phyloP scores from a whole-genome alignment of 2,113 vertebrate genomes.

The Conger conger region DNA sequence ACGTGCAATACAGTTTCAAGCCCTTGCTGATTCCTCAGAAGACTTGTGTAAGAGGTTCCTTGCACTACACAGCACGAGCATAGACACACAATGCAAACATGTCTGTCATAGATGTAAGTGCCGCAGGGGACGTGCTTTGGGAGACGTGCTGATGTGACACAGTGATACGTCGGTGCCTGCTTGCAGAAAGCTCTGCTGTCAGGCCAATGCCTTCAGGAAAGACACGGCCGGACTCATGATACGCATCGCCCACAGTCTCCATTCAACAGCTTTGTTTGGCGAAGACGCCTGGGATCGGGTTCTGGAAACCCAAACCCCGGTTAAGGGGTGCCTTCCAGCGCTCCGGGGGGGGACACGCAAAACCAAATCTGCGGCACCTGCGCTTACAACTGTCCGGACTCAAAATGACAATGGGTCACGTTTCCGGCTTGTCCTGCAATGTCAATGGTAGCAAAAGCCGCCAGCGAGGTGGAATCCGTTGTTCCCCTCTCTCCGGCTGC shows the following conservation, averaged over 20 bases:
- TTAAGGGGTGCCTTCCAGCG: constrained; percentile 31
- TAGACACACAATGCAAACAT: too few species aligned
- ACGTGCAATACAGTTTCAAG: too few species aligned
- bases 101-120: neutral
- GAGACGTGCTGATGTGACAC: constrained; percentile 15
- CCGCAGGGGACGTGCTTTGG: neutral
- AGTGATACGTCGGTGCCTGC: neutral
- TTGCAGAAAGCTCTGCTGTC: neutral
- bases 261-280: constrained; percentile 25
- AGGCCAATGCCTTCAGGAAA: neutral
- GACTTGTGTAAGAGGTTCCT: too few species aligned
- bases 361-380: constrained; percentile 38
- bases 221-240: neutral
- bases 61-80: too few species aligned
- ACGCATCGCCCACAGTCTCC: constrained; percentile 8
- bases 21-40: too few species aligned
- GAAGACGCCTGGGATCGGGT: constrained; percentile 30
- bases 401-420: constrained; percentile 10
- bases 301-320: constrained; percentile 32
- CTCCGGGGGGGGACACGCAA: constrained; percentile 29
- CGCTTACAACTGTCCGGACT: constrained; percentile 14
- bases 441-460: neutral
- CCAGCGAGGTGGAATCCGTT: neutral
- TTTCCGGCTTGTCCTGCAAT: constrained; percentile 5
- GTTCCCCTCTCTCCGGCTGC: neutral